These are phyloP conservation scores for Macropus fuliginosus DNA, from an alignment of 2,797 vertebrate species.

Conservation along the genomic window DNA sequence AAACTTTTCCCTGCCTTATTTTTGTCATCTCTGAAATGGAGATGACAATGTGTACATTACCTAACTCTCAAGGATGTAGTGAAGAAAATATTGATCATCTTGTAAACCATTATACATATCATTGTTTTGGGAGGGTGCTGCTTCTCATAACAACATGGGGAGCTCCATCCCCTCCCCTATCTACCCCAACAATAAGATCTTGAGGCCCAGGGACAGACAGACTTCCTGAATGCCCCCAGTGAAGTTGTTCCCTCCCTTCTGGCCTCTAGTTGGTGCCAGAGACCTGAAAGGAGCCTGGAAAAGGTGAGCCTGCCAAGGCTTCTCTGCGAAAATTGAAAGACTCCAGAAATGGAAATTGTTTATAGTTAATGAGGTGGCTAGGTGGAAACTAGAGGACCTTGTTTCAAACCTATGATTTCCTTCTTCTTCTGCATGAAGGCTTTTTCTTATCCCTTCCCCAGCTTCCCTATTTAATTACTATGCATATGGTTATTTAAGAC, in stretches of 20 bases:
- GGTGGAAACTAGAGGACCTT: background rate
- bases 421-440: background rate
- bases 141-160: background rate
- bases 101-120: too few species aligned
- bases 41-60: background rate
- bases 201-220: background rate
- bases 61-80: background rate
- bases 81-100: background rate
- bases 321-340: background rate
- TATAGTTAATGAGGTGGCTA: background rate
- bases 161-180: background rate
- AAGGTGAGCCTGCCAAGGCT: background rate
- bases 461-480: background rate
- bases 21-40: slow-evolving; percentile 10
- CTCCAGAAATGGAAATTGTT: background rate
- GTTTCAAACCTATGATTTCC: background rate
- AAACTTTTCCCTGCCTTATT: slow-evolving; percentile 1
- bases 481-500: background rate
- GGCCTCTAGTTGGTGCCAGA: background rate
- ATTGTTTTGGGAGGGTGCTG: background rate
- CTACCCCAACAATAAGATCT: background rate
- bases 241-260: background rate
- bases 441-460: background rate
- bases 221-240: background rate
- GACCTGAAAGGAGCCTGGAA: background rate